Percentiles rank a stretch among this genome's conserved stretches.
These are phyloP conservation scores for Drosophila nigrodunni DNA, from an alignment of 1,140 invertebrate species.

Conservation along the genomic window DNA sequence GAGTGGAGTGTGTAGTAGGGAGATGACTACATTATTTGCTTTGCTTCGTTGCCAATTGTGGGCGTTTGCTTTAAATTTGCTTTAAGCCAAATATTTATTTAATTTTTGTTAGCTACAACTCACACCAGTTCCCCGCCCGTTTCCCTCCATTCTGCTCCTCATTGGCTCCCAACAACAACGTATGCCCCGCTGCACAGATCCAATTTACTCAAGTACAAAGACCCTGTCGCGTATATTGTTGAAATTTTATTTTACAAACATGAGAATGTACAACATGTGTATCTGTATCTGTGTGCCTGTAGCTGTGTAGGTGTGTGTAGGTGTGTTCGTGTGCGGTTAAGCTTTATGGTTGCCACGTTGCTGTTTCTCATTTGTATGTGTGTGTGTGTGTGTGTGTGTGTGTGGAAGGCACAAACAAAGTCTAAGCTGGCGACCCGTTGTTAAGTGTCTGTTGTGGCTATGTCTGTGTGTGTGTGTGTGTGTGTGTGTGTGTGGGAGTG, in stretches of 20 bases:
- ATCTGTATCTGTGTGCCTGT: slow-evolving; percentile 5
- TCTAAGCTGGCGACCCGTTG: slow-evolving; percentile 65
- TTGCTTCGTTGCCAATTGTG: slow-evolving; percentile 6
- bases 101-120: slow-evolving; percentile 63
- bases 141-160: neutral
- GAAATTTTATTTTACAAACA: slow-evolving; percentile 81
- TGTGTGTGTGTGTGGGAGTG: slow-evolving; percentile 20
- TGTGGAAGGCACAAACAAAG: slow-evolving; percentile 46
- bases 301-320: slow-evolving; percentile 7
- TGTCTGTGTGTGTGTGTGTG: slow-evolving; percentile 8
- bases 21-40: slow-evolving; percentile 10
- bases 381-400: slow-evolving; percentile 2
- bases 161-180: neutral
- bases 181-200: slow-evolving; percentile 69
- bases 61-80: slow-evolving; percentile 46
- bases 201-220: slow-evolving; percentile 82
- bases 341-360: slow-evolving; percentile 79
- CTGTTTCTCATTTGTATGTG: slow-evolving; percentile 61
- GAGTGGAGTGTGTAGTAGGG: too few relatives aligned
- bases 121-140: neutral
- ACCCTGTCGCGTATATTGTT: slow-evolving; percentile 78
- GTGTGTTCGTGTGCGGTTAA: slow-evolving; percentile 37
- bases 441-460: slow-evolving; percentile 66
- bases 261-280: slow-evolving; percentile 53
- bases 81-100: slow-evolving; percentile 81